These are phyloP conservation scores for Gymnocephalus cernua DNA, from an alignment of 2,113 vertebrate species.

Conservation along the genomic window DNA sequence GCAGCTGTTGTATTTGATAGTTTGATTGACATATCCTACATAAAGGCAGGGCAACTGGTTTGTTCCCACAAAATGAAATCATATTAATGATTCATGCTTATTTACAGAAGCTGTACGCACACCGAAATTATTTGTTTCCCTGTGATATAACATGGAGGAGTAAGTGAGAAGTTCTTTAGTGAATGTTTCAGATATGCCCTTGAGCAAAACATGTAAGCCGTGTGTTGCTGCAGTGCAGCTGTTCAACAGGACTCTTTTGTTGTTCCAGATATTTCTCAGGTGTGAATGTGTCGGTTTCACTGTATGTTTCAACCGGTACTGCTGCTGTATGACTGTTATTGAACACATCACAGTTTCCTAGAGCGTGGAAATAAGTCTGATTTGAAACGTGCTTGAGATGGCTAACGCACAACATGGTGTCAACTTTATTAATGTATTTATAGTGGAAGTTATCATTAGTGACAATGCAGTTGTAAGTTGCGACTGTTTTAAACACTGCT, in stretches of 20 bases:
- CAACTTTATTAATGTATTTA: too few relatives aligned
- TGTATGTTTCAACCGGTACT: background rate
- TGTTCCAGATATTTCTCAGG: background rate
- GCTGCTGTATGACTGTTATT: background rate
- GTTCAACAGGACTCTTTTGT: too few relatives aligned
- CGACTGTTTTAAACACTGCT: background rate
- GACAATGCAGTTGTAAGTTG: background rate
- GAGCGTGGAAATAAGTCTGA: background rate
- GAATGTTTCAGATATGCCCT: background rate
- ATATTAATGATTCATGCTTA: background rate
- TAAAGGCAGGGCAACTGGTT: background rate
- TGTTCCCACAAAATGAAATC: background rate
- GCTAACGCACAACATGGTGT: too few relatives aligned
- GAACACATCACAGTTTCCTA: background rate
- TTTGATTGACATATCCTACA: constrained; percentile 48
- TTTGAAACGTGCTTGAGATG: background rate
- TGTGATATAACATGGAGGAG: background rate
- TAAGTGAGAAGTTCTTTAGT: background rate
- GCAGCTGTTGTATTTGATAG: constrained; percentile 49
- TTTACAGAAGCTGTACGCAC: background rate
- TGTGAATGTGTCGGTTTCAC: background rate
- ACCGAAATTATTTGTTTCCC: background rate
- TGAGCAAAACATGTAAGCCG: background rate
- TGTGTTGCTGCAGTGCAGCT: constrained; percentile 1
- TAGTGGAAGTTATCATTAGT: background rate